phyloP scores from a whole-genome alignment of 2,888 invertebrate genomes.

The Halocaridina rubra region DNA sequence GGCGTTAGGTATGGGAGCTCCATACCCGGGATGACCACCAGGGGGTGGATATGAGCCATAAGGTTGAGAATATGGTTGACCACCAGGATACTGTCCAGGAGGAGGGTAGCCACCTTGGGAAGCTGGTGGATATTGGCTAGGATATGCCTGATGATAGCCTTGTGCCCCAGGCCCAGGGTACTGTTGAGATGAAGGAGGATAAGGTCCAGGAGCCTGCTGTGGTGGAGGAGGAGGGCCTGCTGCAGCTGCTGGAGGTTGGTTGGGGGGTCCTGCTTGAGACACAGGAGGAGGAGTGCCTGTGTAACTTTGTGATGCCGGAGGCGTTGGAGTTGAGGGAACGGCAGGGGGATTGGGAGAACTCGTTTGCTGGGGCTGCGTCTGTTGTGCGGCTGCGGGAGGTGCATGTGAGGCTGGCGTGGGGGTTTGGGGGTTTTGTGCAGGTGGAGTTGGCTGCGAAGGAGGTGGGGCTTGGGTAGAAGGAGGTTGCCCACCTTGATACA shows the following conservation, averaged over 20 bases:
- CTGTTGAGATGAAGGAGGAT: constrained; percentile 49
- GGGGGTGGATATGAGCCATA: constrained; percentile 59
- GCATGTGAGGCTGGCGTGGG: constrained; percentile 18
- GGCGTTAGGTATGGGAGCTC: constrained; percentile 44
- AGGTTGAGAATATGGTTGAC: constrained; percentile 57
- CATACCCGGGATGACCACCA: constrained; percentile 51
- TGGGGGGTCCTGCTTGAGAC: constrained; percentile 38
- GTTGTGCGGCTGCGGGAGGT: background rate
- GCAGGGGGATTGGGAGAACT: constrained; percentile 38
- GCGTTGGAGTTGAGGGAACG: constrained; percentile 35
- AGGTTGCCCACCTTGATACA: constrained; percentile 14
- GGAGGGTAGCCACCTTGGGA: constrained; percentile 48
- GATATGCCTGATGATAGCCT: constrained; percentile 50
- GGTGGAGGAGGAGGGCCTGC: constrained; percentile 33
- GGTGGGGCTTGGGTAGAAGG: constrained; percentile 12
- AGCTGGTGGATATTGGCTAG: constrained; percentile 51
- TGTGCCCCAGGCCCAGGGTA: constrained; percentile 46
- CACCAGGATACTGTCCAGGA: constrained; percentile 58
- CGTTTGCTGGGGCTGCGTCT: constrained; percentile 31
- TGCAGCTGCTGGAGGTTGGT: constrained; percentile 1
- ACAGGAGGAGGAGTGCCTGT: constrained; percentile 48
- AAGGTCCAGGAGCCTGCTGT: constrained; percentile 49
- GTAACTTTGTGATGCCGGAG: constrained; percentile 56
- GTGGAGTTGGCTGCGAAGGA: background rate
- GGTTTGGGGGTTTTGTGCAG: constrained; percentile 11